Evolutionary conservation across 1,140 invertebrate genomes (phyloP), one percentile per base, ranked within the genome.

Genomic region (Chelonus insularis): DNA sequence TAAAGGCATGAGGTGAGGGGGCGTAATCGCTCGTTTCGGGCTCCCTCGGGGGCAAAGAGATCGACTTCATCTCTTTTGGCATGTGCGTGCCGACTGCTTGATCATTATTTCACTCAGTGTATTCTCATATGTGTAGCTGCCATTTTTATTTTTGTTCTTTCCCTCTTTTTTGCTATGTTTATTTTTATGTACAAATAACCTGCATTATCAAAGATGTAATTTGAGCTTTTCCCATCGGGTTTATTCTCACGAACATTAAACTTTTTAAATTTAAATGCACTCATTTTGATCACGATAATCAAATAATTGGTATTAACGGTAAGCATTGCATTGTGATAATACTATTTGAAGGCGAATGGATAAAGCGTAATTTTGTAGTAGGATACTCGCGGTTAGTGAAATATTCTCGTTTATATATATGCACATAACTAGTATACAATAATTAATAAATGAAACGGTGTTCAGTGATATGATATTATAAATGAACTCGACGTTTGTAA

Each of bases 1-100:
- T 52, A 21, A 37, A 47, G 58, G 58, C 50, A 54, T 36, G 25
- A 60, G 58, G 58, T 60, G 58, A 60, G 48, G 58, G 48, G 48
- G 50, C 58, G 58, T 60, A 32, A 51, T 51, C 48, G 23, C 21
- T 60, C 58, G 48, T 60, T 60, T 60, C 54, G 58, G 48, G 36
- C 25, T 52, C 50, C 50, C 29, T 14, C 23, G 29, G 25, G 29
- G 50, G 50, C 41, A 34, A 52, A 32, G 32, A 52, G 50, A 52
- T 52, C 25, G 50, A 52, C 50, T 52, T 14, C 50, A 29, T 60
- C 36, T 37, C 57, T 34, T 60, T 54, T 60, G 48, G 58, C 50
- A 54, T 54, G 58, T 60, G 58, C 58, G 58, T 60, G 58, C 37
- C 23, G 36, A 51, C 45, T 45, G 25, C 32, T 60, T 34, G 48